phyloP scores from a whole-genome alignment of 1,140 invertebrate species.

The Meloidogyne floridensis region DNA sequence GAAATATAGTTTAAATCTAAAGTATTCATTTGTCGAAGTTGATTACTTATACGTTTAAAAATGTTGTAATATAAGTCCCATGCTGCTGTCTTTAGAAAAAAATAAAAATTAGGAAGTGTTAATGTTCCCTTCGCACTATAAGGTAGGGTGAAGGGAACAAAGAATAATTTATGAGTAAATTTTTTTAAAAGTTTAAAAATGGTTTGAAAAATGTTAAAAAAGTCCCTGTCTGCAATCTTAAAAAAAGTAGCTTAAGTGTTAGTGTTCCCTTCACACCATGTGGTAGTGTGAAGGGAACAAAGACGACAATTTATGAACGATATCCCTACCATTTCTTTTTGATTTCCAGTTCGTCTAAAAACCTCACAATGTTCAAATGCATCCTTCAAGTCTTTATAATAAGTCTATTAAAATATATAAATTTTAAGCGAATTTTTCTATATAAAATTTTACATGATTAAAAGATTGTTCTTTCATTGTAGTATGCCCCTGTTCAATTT shows the following conservation, averaged over 20 bases:
- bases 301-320: not conserved
- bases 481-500: conserved; percentile 88
- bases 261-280: too few species aligned
- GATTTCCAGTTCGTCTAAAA: conserved; percentile 81
- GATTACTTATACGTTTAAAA: conserved; percentile 88
- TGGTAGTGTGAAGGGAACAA: too few species aligned
- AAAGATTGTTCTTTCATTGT: conserved; percentile 94
- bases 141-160: not conserved
- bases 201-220: conserved; percentile 72
- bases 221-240: conserved; percentile 83
- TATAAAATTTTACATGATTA: conserved; percentile 71
- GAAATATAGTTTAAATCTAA: conserved; percentile 91
- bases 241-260: not conserved
- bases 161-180: not conserved
- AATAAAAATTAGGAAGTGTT: not conserved
- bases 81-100: conserved; percentile 71
- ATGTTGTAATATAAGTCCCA: conserved; percentile 97
- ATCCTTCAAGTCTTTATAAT: conserved; percentile 87
- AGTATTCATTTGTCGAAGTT: conserved; percentile 77
- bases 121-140: not conserved
- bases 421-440: not conserved
- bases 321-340: conserved; percentile 81
- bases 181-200: not conserved
- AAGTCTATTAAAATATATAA: conserved; percentile 70
- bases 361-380: conserved; percentile 88